A percentile compares a stretch with the other conserved stretches of the same genome.
Conservation (phyloP, 2,113 vertebrate genomes). For the Ivindomyrus marchei region DNA sequence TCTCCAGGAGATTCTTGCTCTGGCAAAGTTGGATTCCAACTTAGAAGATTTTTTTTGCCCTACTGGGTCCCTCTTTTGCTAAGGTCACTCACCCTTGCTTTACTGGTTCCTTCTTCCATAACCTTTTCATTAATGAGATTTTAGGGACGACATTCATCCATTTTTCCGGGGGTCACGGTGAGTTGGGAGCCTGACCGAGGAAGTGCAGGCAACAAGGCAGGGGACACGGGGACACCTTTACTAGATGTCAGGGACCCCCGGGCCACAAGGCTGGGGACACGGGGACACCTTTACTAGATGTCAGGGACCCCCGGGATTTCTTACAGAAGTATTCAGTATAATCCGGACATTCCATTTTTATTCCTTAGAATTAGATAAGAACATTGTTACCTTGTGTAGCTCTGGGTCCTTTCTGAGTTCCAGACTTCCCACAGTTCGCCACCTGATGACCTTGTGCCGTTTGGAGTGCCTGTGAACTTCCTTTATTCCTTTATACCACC, state of each 20-base stretch:
- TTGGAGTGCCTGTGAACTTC: neutral
- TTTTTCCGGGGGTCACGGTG: neutral
- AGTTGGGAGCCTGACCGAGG: neutral
- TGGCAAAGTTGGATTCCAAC: neutral
- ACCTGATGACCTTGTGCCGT: neutral
- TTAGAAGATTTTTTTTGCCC: neutral
- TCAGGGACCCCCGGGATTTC: neutral
- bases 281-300: no score
- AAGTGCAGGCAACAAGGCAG: neutral
- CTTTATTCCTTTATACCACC: neutral
- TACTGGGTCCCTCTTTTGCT: neutral
- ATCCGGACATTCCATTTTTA: neutral
- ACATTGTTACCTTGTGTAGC: neutral
- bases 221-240: neutral
- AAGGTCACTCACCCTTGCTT: neutral
- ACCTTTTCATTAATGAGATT: neutral
- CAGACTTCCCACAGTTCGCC: neutral
- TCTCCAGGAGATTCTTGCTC: neutral
- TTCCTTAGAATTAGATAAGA: neutral
- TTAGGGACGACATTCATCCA: neutral
- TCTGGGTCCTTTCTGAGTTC: neutral
- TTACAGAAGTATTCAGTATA: neutral
- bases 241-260: no score
- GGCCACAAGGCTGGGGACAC: neutral
- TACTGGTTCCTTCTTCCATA: neutral